These are phyloP conservation scores for Atta texana DNA, from an alignment of 1,140 invertebrate species.

Conservation along the genomic window DNA sequence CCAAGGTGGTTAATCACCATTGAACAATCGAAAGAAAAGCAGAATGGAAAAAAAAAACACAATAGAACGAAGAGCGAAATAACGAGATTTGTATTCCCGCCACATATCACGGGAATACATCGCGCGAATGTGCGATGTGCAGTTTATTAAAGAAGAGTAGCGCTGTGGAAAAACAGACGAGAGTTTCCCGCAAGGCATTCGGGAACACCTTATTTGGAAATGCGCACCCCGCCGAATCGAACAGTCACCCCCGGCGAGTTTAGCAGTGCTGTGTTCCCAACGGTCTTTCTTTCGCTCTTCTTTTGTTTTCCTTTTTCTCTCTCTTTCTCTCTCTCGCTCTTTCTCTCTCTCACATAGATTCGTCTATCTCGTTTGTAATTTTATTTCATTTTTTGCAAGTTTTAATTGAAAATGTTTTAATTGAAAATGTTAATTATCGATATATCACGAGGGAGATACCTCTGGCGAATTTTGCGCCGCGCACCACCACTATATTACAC, in stretches of 20 bases:
- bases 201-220: constrained; percentile 85
- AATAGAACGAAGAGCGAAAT: background rate
- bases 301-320: constrained; percentile 9
- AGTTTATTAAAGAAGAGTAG: background rate
- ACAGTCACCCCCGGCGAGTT: constrained; percentile 56
- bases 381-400: background rate
- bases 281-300: background rate
- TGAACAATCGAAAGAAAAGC: background rate
- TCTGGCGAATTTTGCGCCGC: constrained; percentile 7
- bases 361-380: background rate
- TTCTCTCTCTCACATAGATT: background rate
- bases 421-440: background rate
- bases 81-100: constrained; percentile 67
- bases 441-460: background rate
- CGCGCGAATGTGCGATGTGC: background rate
- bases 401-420: background rate
- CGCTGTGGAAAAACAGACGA: constrained; percentile 74
- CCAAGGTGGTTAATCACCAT: constrained; percentile 23
- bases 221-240: constrained; percentile 76
- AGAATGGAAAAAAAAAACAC: background rate
- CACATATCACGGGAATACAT: constrained; percentile 7
- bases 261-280: background rate
- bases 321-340: background rate
- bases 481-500: background rate
- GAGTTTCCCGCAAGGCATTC: constrained; percentile 58